Base-by-base conservation (phyloP, 2,113 vertebrate species). In the Corynorhinus townsendii region DNA sequence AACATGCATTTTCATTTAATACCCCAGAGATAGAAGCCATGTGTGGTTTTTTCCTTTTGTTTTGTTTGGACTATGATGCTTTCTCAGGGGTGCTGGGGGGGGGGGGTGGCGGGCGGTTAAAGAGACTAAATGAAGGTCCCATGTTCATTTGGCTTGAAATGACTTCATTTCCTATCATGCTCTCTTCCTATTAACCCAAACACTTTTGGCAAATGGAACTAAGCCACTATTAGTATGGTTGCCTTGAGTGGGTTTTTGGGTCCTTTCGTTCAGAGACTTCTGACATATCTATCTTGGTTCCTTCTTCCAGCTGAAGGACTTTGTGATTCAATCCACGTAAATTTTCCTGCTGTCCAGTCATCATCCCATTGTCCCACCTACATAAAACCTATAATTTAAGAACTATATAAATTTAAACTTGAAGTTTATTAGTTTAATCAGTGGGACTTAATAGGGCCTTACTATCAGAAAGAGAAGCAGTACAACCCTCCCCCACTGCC, bases 121-220 rank as follows among this genome's bases (percentile, higher is more conserved):
- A 56, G 40, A 14, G 40, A 10, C 52, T 52, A 69, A 82, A 66
- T 64, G 30, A 86, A 94, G 82, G 86, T 93, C 52, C 71, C 26
- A 43, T 16, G 40, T 90, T 79, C 40, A 45, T 91, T 80, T 84
- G 77, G 69, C 75, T 91, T 91, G 33, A 85, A 89, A 87, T 40
- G 9, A 59, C 95, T 96, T 96, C 64, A 86, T 95, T 96, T 86
- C 59, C 92, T 89, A 94, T 97, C 90, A 54, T 92, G 80, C 75
- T 91, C 9, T 69, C 28, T 80, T 94, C n/a, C 73, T 93, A 77
- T 96, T 96, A 97, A 75, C 52, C 5, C 68, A 62, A 47, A 77
- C 94, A 96, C 95, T 69, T 97, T 95, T 87, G 97, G 94, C 85
- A 91, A 90, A 97, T 92, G 93, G 85, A 97, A 94, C 97, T 96